These are phyloP conservation scores for Sphaerophoria taeniata DNA, from an alignment of 2,888 invertebrate genomes.

Conservation along the genomic window DNA sequence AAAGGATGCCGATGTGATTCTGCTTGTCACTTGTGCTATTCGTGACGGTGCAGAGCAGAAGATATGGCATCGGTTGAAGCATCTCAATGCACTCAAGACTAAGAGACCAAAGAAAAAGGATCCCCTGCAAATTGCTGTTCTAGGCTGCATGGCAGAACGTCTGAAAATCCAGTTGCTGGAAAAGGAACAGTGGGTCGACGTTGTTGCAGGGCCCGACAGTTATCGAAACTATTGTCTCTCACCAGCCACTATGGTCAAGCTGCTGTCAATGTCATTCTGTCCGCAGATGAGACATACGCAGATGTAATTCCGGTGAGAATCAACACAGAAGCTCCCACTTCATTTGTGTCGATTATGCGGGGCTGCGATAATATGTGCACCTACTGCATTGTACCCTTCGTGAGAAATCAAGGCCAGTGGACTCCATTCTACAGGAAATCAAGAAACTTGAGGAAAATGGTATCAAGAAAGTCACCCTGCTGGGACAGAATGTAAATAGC, in stretches of 20 bases:
- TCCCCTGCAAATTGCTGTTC: constrained; percentile 91
- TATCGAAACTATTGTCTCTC: constrained; percentile 92
- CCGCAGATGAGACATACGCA: constrained; percentile 98
- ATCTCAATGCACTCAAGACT: constrained; percentile 84
- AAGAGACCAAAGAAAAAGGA: constrained; percentile 83
- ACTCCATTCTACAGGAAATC: constrained; percentile 93
- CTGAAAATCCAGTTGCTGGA: constrained; percentile 93
- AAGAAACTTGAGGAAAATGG: constrained; percentile 90
- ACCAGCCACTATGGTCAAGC: constrained; percentile 88
- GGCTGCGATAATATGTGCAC: constrained; percentile 99
- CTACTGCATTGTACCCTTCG: constrained; percentile 98
- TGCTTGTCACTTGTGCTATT: constrained; percentile 97
- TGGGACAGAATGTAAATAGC: constrained; percentile 98
- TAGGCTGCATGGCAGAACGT: constrained; percentile 99
- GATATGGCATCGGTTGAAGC: constrained; percentile 91
- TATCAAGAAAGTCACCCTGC: constrained; percentile 89
- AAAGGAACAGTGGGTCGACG: constrained; percentile 91
- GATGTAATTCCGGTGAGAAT: constrained; percentile 95
- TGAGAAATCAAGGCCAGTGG: constrained; percentile 93
- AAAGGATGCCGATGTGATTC: constrained; percentile 91
- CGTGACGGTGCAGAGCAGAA: constrained; percentile 97
- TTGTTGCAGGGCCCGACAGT: constrained; percentile 97
- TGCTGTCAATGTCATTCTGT: constrained; percentile 95
- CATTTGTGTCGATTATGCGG: constrained; percentile 97
- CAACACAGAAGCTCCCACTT: constrained; percentile 89